Evolutionary conservation across 2,113 vertebrate genomes (phyloP).

Genomic region (Actinemys pallida): DNA sequence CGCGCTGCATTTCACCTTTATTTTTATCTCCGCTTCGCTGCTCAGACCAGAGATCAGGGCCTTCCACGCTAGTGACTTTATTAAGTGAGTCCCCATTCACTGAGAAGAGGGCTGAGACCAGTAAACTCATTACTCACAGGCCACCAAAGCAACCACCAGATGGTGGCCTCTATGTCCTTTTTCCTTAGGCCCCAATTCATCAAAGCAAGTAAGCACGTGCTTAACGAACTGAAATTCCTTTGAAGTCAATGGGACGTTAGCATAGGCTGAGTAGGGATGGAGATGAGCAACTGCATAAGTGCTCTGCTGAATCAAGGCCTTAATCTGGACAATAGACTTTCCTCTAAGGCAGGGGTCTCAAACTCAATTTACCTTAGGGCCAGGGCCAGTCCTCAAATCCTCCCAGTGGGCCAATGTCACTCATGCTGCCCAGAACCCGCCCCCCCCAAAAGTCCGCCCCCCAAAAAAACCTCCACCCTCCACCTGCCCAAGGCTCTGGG

Average conservation of each 20-base stretch:
- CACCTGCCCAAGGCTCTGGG: too few relatives aligned
- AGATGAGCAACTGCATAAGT: background rate
- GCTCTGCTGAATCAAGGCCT: background rate
- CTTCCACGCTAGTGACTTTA: background rate
- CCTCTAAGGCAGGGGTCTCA: background rate
- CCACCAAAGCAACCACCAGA: background rate
- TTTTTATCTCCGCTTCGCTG: background rate
- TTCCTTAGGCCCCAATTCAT: background rate
- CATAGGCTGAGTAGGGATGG: accelerated
- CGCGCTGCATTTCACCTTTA: background rate
- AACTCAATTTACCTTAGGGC: too few relatives aligned
- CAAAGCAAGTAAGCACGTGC: background rate
- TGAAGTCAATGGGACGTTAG: background rate
- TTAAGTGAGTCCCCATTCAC: background rate
- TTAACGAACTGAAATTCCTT: background rate
- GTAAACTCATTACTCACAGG: background rate
- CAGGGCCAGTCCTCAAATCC: too few relatives aligned
- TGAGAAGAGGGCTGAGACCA: background rate
- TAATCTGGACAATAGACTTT: background rate
- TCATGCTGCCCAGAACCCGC: too few relatives aligned
- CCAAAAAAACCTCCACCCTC: too few relatives aligned
- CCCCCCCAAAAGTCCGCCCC: too few relatives aligned
- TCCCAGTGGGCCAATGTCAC: too few relatives aligned
- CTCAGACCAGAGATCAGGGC: background rate
- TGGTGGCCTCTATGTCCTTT: background rate